phyloP scores from a whole-genome alignment of 2,888 invertebrate species.

The Drosophila putrida region DNA sequence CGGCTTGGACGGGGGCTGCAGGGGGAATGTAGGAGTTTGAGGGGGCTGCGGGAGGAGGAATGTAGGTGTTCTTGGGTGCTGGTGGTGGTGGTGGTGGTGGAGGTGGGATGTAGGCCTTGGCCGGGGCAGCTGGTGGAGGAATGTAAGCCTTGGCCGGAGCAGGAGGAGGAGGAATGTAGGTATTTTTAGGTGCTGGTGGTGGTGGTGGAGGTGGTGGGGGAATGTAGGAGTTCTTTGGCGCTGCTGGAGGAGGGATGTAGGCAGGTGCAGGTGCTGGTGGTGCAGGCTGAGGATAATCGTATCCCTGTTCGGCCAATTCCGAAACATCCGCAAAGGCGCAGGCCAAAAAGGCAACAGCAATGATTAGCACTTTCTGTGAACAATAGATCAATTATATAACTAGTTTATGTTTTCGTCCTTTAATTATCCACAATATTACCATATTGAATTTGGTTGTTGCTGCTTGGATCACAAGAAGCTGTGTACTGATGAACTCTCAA shows the following conservation, averaged over 20 bases:
- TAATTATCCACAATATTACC: slow-evolving; percentile 40
- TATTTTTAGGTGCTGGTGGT: slow-evolving; percentile 36
- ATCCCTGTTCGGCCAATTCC: slow-evolving; percentile 63
- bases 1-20: slow-evolving; percentile 54
- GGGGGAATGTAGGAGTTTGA: slow-evolving; percentile 65
- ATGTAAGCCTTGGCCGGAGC: slow-evolving; percentile 34
- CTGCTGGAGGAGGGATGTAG: slow-evolving; percentile 44
- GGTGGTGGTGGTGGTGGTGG: slow-evolving; percentile 65
- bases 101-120: slow-evolving; percentile 49
- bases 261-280: slow-evolving; percentile 42
- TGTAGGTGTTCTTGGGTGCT: slow-evolving; percentile 67
- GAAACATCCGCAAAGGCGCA: slow-evolving; percentile 74
- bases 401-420: slow-evolving; percentile 2
- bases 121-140: slow-evolving; percentile 41
- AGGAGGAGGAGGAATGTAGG: slow-evolving; percentile 50
- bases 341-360: slow-evolving; percentile 74
- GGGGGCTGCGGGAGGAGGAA: slow-evolving; percentile 65
- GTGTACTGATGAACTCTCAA: slow-evolving; percentile 69
- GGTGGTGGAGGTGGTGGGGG: slow-evolving; percentile 62
- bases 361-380: slow-evolving; percentile 64
- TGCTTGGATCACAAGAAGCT: slow-evolving; percentile 61
- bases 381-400: neutral
- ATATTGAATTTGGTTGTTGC: slow-evolving; percentile 54
- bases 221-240: slow-evolving; percentile 48
- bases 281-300: slow-evolving; percentile 72